Base-by-base conservation (phyloP, 2,797 vertebrate species). In the Lacerta bilineata region DNA sequence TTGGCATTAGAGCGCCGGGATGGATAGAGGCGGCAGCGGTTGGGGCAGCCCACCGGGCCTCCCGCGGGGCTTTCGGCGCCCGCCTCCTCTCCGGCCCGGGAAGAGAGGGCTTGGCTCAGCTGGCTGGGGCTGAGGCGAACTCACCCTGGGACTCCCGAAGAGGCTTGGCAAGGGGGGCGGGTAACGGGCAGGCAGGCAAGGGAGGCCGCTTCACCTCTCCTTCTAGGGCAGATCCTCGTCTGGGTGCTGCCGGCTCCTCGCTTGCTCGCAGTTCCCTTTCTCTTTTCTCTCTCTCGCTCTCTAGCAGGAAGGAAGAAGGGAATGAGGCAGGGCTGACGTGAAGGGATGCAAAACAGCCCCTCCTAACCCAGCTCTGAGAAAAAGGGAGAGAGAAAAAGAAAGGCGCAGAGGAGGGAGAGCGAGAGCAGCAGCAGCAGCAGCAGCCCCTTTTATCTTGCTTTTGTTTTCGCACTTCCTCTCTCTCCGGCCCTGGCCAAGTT, bases 321-420 rank as follows among this genome's bases (percentile, higher is more conserved):
- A 97, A 93, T 91, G 97, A 97, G 97, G 96, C 97, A 96, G 95
- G 94, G 96, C 96, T 96, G 97, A 97, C 97, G 97, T 93, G 97
- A 95, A 97, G 96, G 96, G 96, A 97, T 97, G 96, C 95, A 96
- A 96, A 97, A 94, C 96, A 96, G 95, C 96, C 96, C 96, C 96
- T 96, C 96, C 97, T 96, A 87, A 92, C 90, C 94, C 96, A 69
- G 94, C 95, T 88, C 90, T 39, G 89, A 85, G 83, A 80, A 93
- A 59, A 41, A 41, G 66, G 50, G 86, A 71, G 64, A 59, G 74
- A 79, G 41, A 81, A 92, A 83, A 88, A 85, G 80, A 84, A 92
- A 75, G 68, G 77, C 95, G 88, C 96, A 95, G 83, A 61, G 78
- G 59, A 59, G 74, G 71, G 64, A 71, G 80, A 76, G 87, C 74